These are phyloP conservation scores for Anthonomus grandis DNA, from an alignment of 1,140 invertebrate genomes.

Conservation along the genomic window DNA sequence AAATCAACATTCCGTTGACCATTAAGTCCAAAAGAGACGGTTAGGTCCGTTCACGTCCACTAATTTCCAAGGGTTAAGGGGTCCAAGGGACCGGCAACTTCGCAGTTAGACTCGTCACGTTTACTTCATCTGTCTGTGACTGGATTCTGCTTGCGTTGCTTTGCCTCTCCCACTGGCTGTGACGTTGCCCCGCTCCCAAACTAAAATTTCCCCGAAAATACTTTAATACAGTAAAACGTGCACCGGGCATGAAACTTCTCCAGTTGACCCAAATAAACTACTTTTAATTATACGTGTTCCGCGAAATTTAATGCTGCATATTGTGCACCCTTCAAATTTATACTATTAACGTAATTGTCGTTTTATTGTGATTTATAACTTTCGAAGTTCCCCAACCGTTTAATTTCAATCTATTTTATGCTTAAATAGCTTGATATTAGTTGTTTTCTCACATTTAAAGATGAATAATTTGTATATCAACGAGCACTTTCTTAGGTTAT, in stretches of 20 bases:
- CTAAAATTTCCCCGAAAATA: constrained; percentile 31
- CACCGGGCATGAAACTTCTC: constrained; percentile 19
- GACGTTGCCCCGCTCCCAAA: constrained; percentile 24
- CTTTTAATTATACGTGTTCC: constrained; percentile 29
- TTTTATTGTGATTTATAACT: constrained; percentile 28
- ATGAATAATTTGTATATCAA: too few species aligned
- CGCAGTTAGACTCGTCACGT: constrained; percentile 28
- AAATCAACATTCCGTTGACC: constrained; percentile 27
- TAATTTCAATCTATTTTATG: constrained; percentile 17
- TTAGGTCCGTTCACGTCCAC: constrained; percentile 21
- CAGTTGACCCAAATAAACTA: constrained; percentile 27
- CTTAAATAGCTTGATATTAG: constrained; percentile 24
- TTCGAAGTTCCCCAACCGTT: constrained; percentile 17
- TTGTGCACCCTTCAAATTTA: constrained; percentile 28
- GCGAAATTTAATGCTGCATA: constrained; percentile 24
- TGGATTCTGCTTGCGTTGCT: constrained; percentile 30
- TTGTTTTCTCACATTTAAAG: too few species aligned
- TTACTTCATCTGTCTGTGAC: constrained; percentile 32
- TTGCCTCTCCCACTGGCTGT: constrained; percentile 18
- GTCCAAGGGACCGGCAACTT: constrained; percentile 26
- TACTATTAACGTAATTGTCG: constrained; percentile 27
- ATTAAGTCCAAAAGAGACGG: constrained; percentile 21
- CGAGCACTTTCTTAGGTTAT: too few species aligned
- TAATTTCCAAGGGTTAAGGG: constrained; percentile 27
- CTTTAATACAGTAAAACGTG: constrained; percentile 30